Evolutionary conservation across 2,888 invertebrate genomes (phyloP), one percentile per base, ranked within the genome.

Genomic region (Aromia moschata): DNA sequence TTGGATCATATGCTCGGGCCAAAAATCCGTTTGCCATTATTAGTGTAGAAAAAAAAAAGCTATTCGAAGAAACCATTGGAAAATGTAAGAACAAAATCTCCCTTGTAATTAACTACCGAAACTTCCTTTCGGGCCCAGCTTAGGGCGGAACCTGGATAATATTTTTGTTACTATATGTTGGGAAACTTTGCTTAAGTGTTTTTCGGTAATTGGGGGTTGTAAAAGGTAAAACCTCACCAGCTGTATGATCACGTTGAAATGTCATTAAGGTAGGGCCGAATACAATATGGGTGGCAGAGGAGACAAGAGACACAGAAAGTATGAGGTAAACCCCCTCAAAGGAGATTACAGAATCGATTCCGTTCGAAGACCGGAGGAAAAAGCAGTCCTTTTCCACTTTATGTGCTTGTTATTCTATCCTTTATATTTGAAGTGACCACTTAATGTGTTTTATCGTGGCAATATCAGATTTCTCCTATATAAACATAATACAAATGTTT

Each of bases 391-490:
- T 62, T 73, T 70, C 72, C 76, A 72, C 72, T 77, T 77, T 76
- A 78, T 76, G 76, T 74, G 74, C 75, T 76, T 77, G 77, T 77
- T 78, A 78, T 78, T 77, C 74, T 74, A 76, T 77, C 77, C 76
- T 74, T 77, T 77, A 78, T 77, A 76, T 74, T 77, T 74, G 72
- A 74, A 77, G 77, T 78, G 76, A 77, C 77, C 78, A 76, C 75
- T 77, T 77, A 77, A 76, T 76, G 74, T 76, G 71, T 74, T 77
- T 77, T 76, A 77, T 76, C 72, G 73, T 69, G 69, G 67, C 74
- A 74, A 73, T 77, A 77, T 77, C 73, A 72, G 73, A 74, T 77
- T 77, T 74, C 73, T 72, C 70, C 67, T 72, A 69, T 72, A 72
- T 74, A 73, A 72, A 74, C 69, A 73, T 72, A 71, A 72, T 75